A percentile compares a stretch with the other conserved stretches of the same genome.
phyloP scores from a whole-genome alignment of 2,888 invertebrate species.

The Oscheius sp. region DNA sequence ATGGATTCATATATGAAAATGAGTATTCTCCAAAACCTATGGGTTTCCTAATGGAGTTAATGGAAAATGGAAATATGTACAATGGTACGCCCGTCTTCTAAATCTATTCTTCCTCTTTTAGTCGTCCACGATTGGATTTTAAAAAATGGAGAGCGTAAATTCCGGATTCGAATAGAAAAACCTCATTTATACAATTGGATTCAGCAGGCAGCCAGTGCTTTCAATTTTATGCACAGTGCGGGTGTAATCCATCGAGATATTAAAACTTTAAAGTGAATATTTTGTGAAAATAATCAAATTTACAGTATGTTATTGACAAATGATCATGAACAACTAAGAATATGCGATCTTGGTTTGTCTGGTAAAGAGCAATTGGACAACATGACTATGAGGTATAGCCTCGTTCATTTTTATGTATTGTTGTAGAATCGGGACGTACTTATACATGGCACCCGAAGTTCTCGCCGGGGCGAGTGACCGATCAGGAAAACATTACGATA shows the following conservation, averaged over 20 bases:
- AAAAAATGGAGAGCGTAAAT: slow-evolving; percentile 2
- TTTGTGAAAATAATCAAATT: background rate
- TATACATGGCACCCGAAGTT: slow-evolving; percentile 30
- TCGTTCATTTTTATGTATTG: background rate
- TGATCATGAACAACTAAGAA: slow-evolving; percentile 26
- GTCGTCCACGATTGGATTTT: slow-evolving; percentile 12
- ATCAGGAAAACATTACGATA: slow-evolving; percentile 8
- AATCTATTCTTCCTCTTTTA: background rate
- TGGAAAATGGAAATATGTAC: slow-evolving; percentile 27
- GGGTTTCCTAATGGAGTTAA: slow-evolving; percentile 26
- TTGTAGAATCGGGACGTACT: slow-evolving; percentile 28
- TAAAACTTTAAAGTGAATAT: slow-evolving; percentile 24
- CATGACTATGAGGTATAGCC: slow-evolving; percentile 24
- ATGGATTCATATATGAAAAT: slow-evolving; percentile 23
- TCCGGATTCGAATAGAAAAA: slow-evolving; percentile 14
- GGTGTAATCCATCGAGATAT: slow-evolving; percentile 26
- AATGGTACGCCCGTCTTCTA: slow-evolving; percentile 6
- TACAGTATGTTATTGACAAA: slow-evolving; percentile 25
- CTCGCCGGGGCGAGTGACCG: slow-evolving; percentile 12
- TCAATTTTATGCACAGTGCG: slow-evolving; percentile 29
- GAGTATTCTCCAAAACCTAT: slow-evolving; percentile 22
- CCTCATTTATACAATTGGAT: slow-evolving; percentile 28
- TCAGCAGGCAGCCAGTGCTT: slow-evolving; percentile 28
- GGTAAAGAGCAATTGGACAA: slow-evolving; percentile 12
- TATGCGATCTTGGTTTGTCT: slow-evolving; percentile 26